Evolutionary conservation across 2,797 vertebrate genomes (phyloP), one percentile per base, ranked within the genome.

Genomic region (Brachyalestes nurse): DNA sequence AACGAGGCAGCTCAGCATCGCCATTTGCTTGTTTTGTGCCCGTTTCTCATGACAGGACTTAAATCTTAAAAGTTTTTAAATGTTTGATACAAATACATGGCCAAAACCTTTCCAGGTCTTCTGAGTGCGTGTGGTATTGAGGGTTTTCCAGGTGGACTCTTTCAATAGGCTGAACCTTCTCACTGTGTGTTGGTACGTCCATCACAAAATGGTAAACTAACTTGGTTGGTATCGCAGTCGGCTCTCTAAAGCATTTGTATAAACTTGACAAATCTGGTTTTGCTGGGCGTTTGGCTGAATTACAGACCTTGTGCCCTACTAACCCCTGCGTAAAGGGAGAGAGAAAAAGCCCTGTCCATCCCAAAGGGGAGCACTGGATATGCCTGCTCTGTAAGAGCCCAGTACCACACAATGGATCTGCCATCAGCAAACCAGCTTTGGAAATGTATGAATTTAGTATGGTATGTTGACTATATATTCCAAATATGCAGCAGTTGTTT

Each of bases 291-390:
- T 17, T 55, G 69, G 69, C 69, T 73, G 53, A n/a, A 73, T 73
- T 57, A 73, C 71, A 38, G 71, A 73, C 53, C 53, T n/a, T 42
- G 34, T 58, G 71, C 53, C 34, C 71, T 72, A 53, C 47, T 53
- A 72, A 55, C 51, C 16, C 49, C 13, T 53, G 23, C 4, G 25
- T 16, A 55, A 72, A 73, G 28, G 0, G 0, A 57, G 51, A 40
- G 34, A 38, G 66, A 45, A 53, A 45, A 34, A 51, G 21, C 5
- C 28, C 21, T 53, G 6, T 71, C 7, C 23, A 1, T 71, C 69
- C 69, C 49, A 12, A 49, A 51, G 42, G 47, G 10, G 14, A 28
- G 14, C 25, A 72, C 25, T 72, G 51, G 51, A 55, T 55, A 19
- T 57, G 57, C 40, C 70, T n/a, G 70, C 69, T 72, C 13, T 34